Evolutionary conservation across 2,888 invertebrate species (phyloP), one percentile per base, ranked within the genome.

Genomic region (Torymus tubicola): DNA sequence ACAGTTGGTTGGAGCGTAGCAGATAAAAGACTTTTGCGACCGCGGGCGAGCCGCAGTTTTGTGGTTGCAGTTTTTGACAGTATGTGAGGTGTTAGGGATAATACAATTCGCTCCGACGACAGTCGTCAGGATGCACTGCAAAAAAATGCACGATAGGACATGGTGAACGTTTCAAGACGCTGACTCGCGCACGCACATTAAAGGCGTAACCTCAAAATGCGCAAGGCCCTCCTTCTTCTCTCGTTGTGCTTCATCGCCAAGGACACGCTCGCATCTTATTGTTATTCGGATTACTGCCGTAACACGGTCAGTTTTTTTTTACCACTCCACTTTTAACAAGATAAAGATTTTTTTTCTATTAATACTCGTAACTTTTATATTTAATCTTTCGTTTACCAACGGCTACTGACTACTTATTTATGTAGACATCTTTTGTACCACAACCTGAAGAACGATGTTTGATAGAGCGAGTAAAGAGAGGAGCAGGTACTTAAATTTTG

Each of bases 221-320:
- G 76, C 16, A 81, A 73, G 78, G 72, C 71, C 50, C 61, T 85
- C 58, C 60, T 85, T 67, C 72, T 83, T 60, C 75, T 86, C 65
- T 71, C 50, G 21, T 3, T 24, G 24, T 86, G 82, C 80, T 84
- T 81, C 50, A 72, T 80, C 14, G 68, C 53, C 14, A 69, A 76
- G 76, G 83, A 78, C 42, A 76, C 67, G 21, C 67, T 72, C 31
- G 85, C 84, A 18, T 85, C 83, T 11, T 31, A 82, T 75, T 90
- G 89, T 81, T 89, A 87, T 80, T 85, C 89, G 2, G 85, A 88
- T 50, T 87, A 86, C 71, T 90, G 89, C 72, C 84, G 84, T 3
- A 86, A 86, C 16, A 75, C 84, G 82, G 89, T 89, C 84, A 85
- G 83, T 84, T 31, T 16, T 57, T 42, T 42, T 16, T n/a, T 50